phyloP scores from a whole-genome alignment of 2,888 invertebrate species.

The Pyralis farinalis region DNA sequence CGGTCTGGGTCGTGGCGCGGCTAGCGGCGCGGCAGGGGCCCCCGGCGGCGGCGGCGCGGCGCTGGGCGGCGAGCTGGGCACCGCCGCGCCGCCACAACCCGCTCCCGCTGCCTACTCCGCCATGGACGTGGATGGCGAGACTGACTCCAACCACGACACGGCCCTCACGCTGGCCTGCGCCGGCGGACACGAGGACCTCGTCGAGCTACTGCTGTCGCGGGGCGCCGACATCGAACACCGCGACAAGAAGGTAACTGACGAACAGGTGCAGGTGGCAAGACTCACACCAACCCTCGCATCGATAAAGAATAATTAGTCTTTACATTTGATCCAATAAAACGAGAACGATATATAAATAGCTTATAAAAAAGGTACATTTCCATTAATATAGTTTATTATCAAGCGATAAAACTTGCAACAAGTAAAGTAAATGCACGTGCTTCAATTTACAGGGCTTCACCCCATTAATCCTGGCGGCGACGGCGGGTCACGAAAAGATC shows the following conservation, averaged over 20 bases:
- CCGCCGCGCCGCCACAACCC: constrained; percentile 60
- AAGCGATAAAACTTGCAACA: too few relatives aligned
- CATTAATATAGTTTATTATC: too few relatives aligned
- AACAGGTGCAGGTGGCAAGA: too few relatives aligned
- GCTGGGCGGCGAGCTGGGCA: constrained; percentile 29
- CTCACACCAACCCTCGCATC: too few relatives aligned
- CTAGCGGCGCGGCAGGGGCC: constrained; percentile 31
- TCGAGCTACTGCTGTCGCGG: constrained; percentile 93
- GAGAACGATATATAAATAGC: too few relatives aligned
- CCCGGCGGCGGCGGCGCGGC: constrained; percentile 20
- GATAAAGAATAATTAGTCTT: too few relatives aligned
- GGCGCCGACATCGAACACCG: constrained; percentile 98
- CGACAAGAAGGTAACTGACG: constrained; percentile 92
- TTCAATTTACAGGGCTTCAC: constrained; percentile 97
- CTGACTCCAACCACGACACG: constrained; percentile 99
- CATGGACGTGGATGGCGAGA: constrained; percentile 98
- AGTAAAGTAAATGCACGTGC: too few relatives aligned
- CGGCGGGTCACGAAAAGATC: constrained; percentile 90
- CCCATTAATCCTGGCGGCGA: constrained; percentile 97
- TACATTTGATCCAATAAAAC: too few relatives aligned
- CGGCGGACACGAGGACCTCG: constrained; percentile 97
- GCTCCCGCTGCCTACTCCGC: constrained; percentile 83
- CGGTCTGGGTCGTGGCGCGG: constrained; percentile 31
- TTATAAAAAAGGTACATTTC: too few relatives aligned
- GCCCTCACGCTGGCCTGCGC: constrained; percentile 98